phyloP scores from a whole-genome alignment of 2,888 invertebrate genomes.

The Apodemia zela region DNA sequence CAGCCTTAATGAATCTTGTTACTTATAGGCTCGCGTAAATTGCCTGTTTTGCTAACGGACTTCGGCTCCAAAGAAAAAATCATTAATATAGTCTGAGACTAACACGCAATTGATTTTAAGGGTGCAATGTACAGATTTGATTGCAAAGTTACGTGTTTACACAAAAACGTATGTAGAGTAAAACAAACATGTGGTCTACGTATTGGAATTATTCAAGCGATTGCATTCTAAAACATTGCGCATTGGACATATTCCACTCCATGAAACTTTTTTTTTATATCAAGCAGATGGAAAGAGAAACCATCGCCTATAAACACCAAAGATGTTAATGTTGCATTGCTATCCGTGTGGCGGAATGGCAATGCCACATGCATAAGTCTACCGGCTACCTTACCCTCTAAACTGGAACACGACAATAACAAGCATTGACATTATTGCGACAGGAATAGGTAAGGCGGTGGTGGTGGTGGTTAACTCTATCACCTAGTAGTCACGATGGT shows the following conservation, averaged over 20 bases:
- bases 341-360: too few relatives aligned
- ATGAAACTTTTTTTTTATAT: background rate
- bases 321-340: too few relatives aligned
- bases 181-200: background rate
- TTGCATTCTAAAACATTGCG: background rate
- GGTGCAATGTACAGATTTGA: background rate
- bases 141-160: background rate
- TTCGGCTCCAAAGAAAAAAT: background rate
- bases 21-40: slow-evolving; percentile 78
- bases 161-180: background rate
- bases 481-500: too few relatives aligned
- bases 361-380: too few relatives aligned
- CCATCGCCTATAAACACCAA: too few relatives aligned
- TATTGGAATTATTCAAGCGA: background rate
- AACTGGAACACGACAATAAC: too few relatives aligned
- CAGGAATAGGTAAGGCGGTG: too few relatives aligned
- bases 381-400: too few relatives aligned
- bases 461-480: too few relatives aligned
- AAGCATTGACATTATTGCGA: too few relatives aligned
- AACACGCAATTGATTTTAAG: background rate
- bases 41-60: slow-evolving; percentile 67
- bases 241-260: background rate
- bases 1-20: slow-evolving; percentile 79
- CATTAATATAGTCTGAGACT: background rate
- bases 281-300: too few relatives aligned